Evolutionary conservation across 2,113 vertebrate genomes (phyloP).

Genomic region (Hyperoodon ampullatus): DNA sequence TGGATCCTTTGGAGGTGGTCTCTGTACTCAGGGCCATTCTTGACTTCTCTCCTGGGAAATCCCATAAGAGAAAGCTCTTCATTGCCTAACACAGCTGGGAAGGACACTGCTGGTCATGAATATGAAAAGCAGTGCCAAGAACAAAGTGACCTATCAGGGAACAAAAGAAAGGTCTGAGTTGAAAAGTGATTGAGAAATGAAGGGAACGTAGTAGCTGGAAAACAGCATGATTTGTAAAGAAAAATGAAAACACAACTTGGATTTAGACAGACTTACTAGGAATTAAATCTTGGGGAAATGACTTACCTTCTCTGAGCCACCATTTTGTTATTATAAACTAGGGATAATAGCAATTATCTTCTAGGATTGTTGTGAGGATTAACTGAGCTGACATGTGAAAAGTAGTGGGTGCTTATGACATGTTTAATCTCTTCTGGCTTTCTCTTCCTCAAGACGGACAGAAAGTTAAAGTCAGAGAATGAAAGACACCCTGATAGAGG

Average conservation of each 20-base stretch:
- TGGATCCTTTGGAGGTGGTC: not conserved
- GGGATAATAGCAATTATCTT: not conserved
- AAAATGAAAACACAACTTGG: not conserved
- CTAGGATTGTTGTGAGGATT: not conserved
- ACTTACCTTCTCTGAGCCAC: not conserved
- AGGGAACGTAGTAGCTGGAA: not conserved
- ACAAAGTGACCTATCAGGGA: not conserved
- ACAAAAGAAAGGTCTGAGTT: not conserved
- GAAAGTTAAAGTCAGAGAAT: slow-evolving; percentile 10
- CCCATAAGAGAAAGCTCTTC: not conserved
- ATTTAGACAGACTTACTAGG: not conserved
- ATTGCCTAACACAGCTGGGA: not conserved
- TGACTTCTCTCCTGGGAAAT: not conserved
- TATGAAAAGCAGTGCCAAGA: slow-evolving; percentile 33
- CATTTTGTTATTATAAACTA: not conserved
- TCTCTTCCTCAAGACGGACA: not conserved
- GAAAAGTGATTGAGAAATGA: not conserved
- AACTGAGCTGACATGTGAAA: not conserved
- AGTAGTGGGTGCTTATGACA: not conserved
- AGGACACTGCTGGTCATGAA: slow-evolving; percentile 33
- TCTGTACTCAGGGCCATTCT: not conserved
- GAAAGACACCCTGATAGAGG: not conserved
- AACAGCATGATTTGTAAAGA: not conserved
- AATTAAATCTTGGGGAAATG: not conserved
- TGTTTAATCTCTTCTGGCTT: not conserved